phyloP scores from a whole-genome alignment of 2,113 vertebrate species.

The Oreochromis tanganicae region DNA sequence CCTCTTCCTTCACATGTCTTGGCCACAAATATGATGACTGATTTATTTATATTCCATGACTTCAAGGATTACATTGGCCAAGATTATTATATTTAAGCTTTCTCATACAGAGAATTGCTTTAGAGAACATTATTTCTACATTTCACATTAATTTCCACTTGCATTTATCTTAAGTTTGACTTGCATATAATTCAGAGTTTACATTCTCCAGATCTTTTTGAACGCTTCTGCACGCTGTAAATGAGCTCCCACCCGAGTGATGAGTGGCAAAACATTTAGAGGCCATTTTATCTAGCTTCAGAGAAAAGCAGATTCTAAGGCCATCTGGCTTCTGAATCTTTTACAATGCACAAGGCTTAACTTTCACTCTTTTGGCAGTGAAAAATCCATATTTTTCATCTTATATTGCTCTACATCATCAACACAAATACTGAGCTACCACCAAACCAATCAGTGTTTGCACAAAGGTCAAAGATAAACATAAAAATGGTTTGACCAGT shows the following conservation, averaged over 20 bases:
- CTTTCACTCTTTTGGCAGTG: slow-evolving; percentile 1
- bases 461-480: background rate
- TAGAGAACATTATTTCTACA: background rate
- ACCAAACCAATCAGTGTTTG: background rate
- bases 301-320: slow-evolving; percentile 51
- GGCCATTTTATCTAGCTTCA: slow-evolving; percentile 43
- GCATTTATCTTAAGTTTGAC: background rate
- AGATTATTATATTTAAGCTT: background rate
- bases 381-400: background rate
- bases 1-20: background rate
- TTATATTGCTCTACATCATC: background rate
- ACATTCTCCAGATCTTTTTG: background rate
- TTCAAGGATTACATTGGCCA: background rate
- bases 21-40: background rate
- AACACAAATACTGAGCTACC: background rate
- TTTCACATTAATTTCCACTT: background rate
- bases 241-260: background rate
- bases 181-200: background rate
- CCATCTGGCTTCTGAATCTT: slow-evolving; percentile 69
- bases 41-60: background rate
- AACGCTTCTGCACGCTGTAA: background rate
- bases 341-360: slow-evolving; percentile 46
- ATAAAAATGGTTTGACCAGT: background rate
- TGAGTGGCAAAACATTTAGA: slow-evolving; percentile 8
- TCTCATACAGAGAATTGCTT: background rate